Conservation (phyloP, 2,797 vertebrate species). For the Bucorvus abyssinicus region DNA sequence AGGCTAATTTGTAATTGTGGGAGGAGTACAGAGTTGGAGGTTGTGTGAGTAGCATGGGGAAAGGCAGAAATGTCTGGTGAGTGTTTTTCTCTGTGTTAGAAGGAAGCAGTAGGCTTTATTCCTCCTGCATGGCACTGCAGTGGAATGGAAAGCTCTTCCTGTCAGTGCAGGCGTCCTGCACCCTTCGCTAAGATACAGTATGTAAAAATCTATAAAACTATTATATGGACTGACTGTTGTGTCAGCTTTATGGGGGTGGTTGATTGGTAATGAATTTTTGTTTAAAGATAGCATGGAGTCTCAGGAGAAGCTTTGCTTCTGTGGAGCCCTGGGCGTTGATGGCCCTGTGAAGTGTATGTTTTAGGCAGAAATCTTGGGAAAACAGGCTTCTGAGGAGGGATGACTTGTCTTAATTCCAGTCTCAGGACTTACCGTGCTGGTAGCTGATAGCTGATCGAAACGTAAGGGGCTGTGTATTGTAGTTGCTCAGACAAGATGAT, state of each 20-base stretch:
- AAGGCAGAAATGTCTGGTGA: background rate
- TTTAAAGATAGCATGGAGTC: background rate
- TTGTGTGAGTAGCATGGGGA: fast-evolving
- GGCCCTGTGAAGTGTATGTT: background rate
- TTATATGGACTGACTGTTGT: background rate
- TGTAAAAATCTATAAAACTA: background rate
- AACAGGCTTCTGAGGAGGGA: background rate
- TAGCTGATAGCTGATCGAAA: background rate
- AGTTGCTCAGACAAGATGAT: background rate
- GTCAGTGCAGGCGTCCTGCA: background rate
- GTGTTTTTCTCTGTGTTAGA: background rate
- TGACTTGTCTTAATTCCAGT: background rate
- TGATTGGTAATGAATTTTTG: background rate
- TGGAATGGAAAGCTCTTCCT: background rate
- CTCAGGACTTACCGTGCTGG: background rate
- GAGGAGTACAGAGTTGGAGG: background rate
- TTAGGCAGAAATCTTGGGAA: background rate
- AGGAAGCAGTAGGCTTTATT: background rate
- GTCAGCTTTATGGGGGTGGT: background rate
- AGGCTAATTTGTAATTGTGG: background rate
- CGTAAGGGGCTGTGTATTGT: fast-evolving
- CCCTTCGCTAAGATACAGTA: background rate
- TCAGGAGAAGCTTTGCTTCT: background rate
- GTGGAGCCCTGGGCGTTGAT: too few species aligned
- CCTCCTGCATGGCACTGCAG: fast-evolving